phyloP scores from a whole-genome alignment of 2,888 invertebrate species.

The Hypomecis punctinalis region DNA sequence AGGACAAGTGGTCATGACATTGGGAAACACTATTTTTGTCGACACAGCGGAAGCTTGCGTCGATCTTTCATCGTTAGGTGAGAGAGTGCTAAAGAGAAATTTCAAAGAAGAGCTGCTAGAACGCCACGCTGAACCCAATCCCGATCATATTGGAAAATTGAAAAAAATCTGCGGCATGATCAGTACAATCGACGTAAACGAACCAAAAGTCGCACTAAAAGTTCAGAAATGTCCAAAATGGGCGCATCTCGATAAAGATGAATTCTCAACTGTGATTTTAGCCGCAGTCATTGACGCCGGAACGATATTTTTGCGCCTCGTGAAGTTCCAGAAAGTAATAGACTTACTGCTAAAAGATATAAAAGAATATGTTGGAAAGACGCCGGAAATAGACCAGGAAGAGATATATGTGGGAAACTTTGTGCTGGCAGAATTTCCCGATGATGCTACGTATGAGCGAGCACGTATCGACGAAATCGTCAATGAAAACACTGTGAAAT shows the following conservation, averaged over 20 bases:
- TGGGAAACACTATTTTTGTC: constrained; percentile 87
- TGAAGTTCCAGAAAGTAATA: constrained; percentile 75
- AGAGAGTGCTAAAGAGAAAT: constrained; percentile 81
- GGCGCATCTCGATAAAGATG: constrained; percentile 79
- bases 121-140: constrained; percentile 68
- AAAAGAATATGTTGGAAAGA: constrained; percentile 58
- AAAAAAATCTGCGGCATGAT: constrained; percentile 72
- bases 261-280: constrained; percentile 72
- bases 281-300: constrained; percentile 72
- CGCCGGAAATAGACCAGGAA: constrained; percentile 48
- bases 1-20: constrained; percentile 81
- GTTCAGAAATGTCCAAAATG: constrained; percentile 56
- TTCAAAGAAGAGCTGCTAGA: constrained; percentile 81
- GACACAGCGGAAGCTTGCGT: constrained; percentile 86
- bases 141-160: constrained; percentile 78
- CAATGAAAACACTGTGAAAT: constrained; percentile 71
- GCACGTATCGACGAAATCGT: constrained; percentile 72
- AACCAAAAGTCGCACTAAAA: constrained; percentile 41
- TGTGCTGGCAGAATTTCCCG: constrained; percentile 80
- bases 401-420: constrained; percentile 67
- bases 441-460: constrained; percentile 71
- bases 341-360: constrained; percentile 70
- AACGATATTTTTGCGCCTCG: constrained; percentile 78
- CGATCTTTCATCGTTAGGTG: constrained; percentile 76
- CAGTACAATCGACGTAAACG: constrained; percentile 16